Evolutionary conservation across 2,113 vertebrate species (phyloP), one percentile per base, ranked within the genome.

Genomic region (Phylloscopus trochilus): DNA sequence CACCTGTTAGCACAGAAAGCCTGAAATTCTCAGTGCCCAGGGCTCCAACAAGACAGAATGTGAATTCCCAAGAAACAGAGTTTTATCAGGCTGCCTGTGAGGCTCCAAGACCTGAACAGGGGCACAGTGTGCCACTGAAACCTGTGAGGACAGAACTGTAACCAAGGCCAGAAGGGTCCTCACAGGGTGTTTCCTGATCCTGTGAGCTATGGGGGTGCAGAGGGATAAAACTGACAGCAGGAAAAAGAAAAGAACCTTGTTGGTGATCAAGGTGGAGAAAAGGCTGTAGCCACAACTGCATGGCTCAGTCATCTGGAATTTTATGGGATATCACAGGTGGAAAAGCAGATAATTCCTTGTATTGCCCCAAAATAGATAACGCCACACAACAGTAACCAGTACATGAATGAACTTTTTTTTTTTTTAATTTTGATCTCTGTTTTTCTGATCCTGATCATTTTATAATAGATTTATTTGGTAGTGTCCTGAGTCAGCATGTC

Each of bases 231-330:
- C 47, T 82, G 62, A 93, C 28, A 15, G 92, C 80, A 60, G 95
- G 84, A 73, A 59, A 74, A 90, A 92, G 92, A 91, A 84, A 89
- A 92, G 89, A 91, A 83, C 82, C 35, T 88, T n/a, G 6, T 7
- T 96, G 28, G 27, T 91, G 69, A 74, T 95, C 69, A 90, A 83
- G 13, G 39, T 94, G 39, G 33, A 66, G 35, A 75, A 84, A 82
- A 77, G 39, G 35, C 44, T 52, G 30, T 22, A 33, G 7, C 16
- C 31, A 17, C 37, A n/a, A 21, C 11, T 58, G 33, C 12, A 24
- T 1, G 0, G 18, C 33, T 62, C 16, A 58, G 28, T 22, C 21
- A 90, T 43, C 21, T 35, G 30, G 21, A 46, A 51, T 64, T 87
- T 46, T 27, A 56, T 27, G 30, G 60, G 41, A 26, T 43, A 7